Evolutionary conservation across 2,113 vertebrate genomes (phyloP).

Genomic region (Ascaphus truei): DNA sequence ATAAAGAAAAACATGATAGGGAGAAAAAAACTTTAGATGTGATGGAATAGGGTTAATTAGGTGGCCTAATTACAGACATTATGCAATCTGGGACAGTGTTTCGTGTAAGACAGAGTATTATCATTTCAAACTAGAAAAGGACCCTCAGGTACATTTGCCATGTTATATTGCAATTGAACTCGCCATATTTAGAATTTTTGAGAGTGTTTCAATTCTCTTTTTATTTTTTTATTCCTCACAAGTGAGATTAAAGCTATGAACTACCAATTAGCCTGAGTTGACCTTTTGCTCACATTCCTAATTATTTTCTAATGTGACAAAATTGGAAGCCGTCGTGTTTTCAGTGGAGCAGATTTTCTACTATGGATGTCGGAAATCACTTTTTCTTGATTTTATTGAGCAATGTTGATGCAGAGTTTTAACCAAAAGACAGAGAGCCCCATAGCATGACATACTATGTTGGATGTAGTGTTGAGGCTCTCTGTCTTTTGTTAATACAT

Average conservation of each 20-base stretch:
- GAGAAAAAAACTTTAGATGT: constrained; percentile 16
- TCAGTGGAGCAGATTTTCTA: too few species aligned
- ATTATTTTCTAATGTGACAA: constrained; percentile 8
- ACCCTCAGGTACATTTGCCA: constrained; percentile 29
- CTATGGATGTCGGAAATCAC: too few species aligned
- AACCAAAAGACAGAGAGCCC: too few species aligned
- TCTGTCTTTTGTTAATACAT: too few species aligned
- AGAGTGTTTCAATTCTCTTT: constrained; percentile 38
- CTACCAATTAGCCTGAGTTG: constrained; percentile 40
- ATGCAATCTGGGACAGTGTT: constrained; percentile 27
- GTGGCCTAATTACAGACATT: constrained; percentile 18
- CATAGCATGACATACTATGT: too few species aligned
- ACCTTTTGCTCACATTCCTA: constrained; percentile 38
- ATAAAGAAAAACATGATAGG: constrained; percentile 16
- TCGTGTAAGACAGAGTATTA: constrained; percentile 38
- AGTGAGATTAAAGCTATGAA: constrained; percentile 54
- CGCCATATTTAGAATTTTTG: constrained; percentile 24
- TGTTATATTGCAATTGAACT: constrained; percentile 37
- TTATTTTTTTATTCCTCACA: constrained; percentile 48
- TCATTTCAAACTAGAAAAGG: constrained; percentile 27
- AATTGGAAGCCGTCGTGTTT: neutral
- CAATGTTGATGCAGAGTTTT: too few species aligned
- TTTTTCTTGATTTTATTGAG: too few species aligned
- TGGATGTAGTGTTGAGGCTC: too few species aligned
- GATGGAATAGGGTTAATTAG: constrained; percentile 39